Conservation (phyloP, 2,888 invertebrate species). For the Penaeus monodon region DNA sequence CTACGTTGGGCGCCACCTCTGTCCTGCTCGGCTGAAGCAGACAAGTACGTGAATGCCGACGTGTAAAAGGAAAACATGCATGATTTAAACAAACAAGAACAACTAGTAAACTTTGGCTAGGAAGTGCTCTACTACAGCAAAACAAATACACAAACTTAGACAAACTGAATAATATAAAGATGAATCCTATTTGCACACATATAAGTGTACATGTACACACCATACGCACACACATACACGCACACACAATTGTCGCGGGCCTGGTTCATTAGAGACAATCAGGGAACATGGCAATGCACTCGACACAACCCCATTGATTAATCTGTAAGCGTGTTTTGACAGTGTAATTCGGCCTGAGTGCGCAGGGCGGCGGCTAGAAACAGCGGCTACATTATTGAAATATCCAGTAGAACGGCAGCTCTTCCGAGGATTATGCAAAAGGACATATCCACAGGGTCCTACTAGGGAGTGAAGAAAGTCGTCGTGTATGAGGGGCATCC, state of each 20-base stretch:
- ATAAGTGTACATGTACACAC: neutral
- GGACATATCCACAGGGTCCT: neutral
- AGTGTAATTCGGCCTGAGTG: constrained; percentile 10
- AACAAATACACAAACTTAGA: too few relatives aligned
- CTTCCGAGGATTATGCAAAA: neutral
- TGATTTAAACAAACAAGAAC: too few relatives aligned
- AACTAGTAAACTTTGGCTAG: too few relatives aligned
- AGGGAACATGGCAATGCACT: constrained; percentile 34
- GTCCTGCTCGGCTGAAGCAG: too few relatives aligned
- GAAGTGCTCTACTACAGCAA: too few relatives aligned
- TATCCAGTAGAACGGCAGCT: neutral
- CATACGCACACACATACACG: constrained; percentile 13
- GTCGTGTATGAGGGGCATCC: too few relatives aligned
- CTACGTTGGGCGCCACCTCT: too few relatives aligned
- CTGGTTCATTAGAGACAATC: constrained; percentile 31
- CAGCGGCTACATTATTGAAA: neutral
- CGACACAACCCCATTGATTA: constrained; percentile 29
- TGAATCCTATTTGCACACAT: neutral
- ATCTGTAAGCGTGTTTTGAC: constrained; percentile 37
- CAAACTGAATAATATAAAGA: too few relatives aligned
- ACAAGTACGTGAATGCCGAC: too few relatives aligned
- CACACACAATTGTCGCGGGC: constrained; percentile 1
- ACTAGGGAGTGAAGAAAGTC: neutral
- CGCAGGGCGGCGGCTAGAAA: neutral
- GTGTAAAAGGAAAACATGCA: too few relatives aligned